These are phyloP conservation scores for Atlantisia rogersi DNA, from an alignment of 2,113 vertebrate species.

Conservation along the genomic window DNA sequence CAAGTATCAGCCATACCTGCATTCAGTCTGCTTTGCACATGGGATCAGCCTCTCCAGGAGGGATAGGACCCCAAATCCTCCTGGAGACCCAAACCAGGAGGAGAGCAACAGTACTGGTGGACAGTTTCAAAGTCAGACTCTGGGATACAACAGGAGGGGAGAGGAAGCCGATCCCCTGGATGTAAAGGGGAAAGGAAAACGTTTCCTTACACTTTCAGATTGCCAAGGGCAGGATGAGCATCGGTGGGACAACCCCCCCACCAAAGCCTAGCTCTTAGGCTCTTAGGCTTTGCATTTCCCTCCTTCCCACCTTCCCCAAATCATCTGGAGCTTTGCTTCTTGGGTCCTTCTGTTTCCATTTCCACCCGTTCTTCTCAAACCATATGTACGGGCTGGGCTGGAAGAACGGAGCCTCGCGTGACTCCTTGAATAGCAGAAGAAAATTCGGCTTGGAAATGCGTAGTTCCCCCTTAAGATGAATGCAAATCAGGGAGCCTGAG, in stretches of 20 bases:
- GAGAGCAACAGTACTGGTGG: background rate
- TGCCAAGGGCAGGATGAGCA: fast-evolving
- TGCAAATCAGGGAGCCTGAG: background rate
- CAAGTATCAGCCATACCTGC: background rate
- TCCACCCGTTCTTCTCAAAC: background rate
- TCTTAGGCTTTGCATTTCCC: background rate
- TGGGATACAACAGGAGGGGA: background rate
- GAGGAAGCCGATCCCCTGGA: background rate
- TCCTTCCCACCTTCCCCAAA: background rate
- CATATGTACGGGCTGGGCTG: background rate
- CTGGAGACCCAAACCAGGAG: background rate
- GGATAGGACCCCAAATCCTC: background rate
- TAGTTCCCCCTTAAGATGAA: background rate
- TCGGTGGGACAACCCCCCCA: background rate
- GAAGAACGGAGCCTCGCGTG: background rate
- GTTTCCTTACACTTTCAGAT: background rate
- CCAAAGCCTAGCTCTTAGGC: background rate
- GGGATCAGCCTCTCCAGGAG: background rate
- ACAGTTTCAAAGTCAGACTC: background rate
- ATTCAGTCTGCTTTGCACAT: background rate
- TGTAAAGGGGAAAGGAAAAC: background rate
- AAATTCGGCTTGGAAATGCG: background rate
- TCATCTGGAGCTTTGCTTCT: background rate
- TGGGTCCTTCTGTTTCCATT: background rate
- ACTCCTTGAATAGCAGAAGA: background rate